phyloP scores from a whole-genome alignment of 2,888 invertebrate species.

The Chaetogeoica ovagalla region DNA sequence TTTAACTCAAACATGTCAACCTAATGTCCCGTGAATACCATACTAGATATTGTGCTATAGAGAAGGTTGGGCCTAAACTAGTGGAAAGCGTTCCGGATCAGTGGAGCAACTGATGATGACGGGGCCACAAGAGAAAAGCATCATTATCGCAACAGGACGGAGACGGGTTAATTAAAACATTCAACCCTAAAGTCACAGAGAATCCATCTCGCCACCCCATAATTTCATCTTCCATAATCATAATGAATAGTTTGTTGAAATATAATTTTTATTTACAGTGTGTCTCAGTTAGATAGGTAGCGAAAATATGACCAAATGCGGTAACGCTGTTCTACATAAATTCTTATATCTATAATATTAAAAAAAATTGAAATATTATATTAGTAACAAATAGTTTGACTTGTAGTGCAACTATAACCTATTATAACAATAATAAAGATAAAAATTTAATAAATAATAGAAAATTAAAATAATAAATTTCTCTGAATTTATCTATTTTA shows the following conservation, averaged over 20 bases:
- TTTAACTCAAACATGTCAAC: constrained; percentile 7
- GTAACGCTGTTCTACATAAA: not conserved
- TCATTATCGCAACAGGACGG: constrained; percentile 32
- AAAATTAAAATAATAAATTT: no score
- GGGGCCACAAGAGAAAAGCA: constrained; percentile 9
- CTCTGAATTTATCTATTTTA: no score
- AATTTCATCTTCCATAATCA: no score
- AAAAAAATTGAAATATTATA: no score
- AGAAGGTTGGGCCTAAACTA: constrained; percentile 1
- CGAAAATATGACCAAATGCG: not conserved
- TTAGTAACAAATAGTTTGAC: no score
- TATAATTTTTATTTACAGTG: constrained; percentile 3
- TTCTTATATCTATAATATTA: no score
- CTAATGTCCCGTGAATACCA: not conserved
- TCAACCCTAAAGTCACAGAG: constrained; percentile 20
- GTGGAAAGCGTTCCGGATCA: constrained; percentile 33
- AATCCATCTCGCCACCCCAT: not conserved
- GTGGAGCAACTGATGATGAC: constrained; percentile 12
- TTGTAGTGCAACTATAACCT: no score
- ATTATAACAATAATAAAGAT: no score
- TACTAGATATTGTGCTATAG: no score
- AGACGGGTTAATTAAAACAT: constrained; percentile 39
- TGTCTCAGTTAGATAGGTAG: not conserved
- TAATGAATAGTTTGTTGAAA: constrained; percentile 2
- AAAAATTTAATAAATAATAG: no score